Conservation (phyloP, 2,797 vertebrate species). For the Coreius guichenoti region DNA sequence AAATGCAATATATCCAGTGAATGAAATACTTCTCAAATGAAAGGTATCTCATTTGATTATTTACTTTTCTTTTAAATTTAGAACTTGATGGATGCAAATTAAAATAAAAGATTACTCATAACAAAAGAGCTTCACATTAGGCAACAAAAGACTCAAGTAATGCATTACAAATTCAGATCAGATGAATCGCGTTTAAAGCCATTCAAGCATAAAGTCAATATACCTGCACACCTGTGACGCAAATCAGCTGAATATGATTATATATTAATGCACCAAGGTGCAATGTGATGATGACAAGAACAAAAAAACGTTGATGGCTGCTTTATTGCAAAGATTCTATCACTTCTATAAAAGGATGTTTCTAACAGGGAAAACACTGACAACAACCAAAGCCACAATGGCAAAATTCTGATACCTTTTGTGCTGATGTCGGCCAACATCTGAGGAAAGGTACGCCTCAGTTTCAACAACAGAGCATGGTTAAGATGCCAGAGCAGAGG, state of each 20-base stretch:
- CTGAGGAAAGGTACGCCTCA: slow-evolving; percentile 1
- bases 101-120: not conserved
- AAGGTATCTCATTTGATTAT: not conserved
- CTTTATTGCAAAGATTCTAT: not conserved
- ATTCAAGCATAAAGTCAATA: not conserved
- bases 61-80: not conserved
- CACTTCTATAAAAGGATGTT: not conserved
- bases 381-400: slow-evolving; percentile 1
- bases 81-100: not conserved
- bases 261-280: not conserved
- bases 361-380: not conserved
- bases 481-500: slow-evolving; percentile 21
- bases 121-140: not conserved
- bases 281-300: not conserved
- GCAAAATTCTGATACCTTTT: not conserved
- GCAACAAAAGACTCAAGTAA: not conserved
- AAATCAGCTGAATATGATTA: not conserved
- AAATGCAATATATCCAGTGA: too few species aligned
- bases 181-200: not conserved
- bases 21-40: not conserved
- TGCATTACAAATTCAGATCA: not conserved
- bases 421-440: slow-evolving; percentile 24
- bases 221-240: not conserved
- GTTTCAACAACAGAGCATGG: slow-evolving; percentile 28
- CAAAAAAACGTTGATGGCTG: not conserved